Base-by-base conservation (phyloP, 2,113 vertebrate genomes). In the Aramus guarauna region DNA sequence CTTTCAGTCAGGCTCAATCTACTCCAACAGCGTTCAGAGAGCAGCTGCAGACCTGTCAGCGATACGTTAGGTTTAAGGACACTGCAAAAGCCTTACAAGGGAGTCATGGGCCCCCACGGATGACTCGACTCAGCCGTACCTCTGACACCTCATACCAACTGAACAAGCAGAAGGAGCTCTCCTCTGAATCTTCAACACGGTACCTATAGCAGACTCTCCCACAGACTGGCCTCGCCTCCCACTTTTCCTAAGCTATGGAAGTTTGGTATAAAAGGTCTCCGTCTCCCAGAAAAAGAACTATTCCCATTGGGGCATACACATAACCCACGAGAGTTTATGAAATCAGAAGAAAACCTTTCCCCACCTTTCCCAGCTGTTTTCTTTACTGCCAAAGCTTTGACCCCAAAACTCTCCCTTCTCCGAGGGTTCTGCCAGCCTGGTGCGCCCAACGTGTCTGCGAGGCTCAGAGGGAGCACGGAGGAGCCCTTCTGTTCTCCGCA, bases 41-140 rank as follows among this genome's bases (percentile, higher is more conserved):
- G 32, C 39, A 66, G 22, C 26, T 3, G 11, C 60, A 37, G 45
- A 43, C 4, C 1, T 8, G n/a, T 4, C 60, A 16, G 2, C 2
- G 6, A 5, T 13, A 20, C 2, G 1, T 17, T 14, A 11, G 26
- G 17, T 66, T 85, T 69, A 62, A 88, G 45, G 60, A 74, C 10
- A 9, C 20, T 58, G 50, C 19, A 85, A 22, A 55, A 88, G 34
- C 16, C 30, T 60, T 18, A 17, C 39, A 58, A 34, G 36, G 36
- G 29, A 39, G 32, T 63, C 6, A 0, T 6, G 64, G 11, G 26
- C 18, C 39, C 20, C 18, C 39, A 21, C 6, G 30, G 59, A 73
- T 5, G 15, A 48, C 52, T 37, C 0, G 0, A 32, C 37, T 63
- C 73, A 64, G 63, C 9, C 4, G 0, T 23, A 59, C 32, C 48